phyloP scores from a whole-genome alignment of 2,888 invertebrate species.

The Scaptomyza flava region DNA sequence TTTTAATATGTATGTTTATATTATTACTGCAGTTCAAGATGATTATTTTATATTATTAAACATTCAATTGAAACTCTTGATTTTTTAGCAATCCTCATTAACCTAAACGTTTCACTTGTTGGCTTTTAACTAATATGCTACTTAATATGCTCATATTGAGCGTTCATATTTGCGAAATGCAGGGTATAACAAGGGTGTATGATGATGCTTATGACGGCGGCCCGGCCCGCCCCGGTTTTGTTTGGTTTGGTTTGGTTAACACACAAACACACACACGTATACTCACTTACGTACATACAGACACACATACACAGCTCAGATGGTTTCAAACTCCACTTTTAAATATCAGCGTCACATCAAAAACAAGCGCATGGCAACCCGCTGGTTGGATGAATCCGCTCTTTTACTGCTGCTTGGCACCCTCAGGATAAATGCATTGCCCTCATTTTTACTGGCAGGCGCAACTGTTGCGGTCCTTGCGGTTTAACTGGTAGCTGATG shows the following conservation, averaged over 20 bases:
- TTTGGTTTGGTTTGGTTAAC: conserved; percentile 25
- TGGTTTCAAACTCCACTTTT: conserved; percentile 65
- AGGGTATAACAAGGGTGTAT: conserved; percentile 42
- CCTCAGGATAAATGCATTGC: conserved; percentile 73
- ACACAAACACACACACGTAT: neutral
- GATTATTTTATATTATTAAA: too few relatives aligned
- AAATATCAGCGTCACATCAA: conserved; percentile 78
- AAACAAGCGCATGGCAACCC: conserved; percentile 60
- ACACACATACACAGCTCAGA: conserved; percentile 51
- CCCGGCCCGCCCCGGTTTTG: conserved; percentile 34
- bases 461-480: conserved; percentile 55
- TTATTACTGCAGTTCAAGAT: too few relatives aligned
- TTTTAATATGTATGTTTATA: too few relatives aligned
- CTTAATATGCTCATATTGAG: neutral
- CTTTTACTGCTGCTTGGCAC: conserved; percentile 32
- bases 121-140: too few relatives aligned
- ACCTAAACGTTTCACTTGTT: too few relatives aligned
- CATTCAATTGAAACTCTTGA: too few relatives aligned
- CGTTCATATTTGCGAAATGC: neutral
- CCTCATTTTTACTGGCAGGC: conserved; percentile 67
- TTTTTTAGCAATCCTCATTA: too few relatives aligned
- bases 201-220: conserved; percentile 27
- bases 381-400: conserved; percentile 37
- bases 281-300: neutral
- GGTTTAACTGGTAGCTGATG: conserved; percentile 8